Evolutionary conservation across 2,797 vertebrate genomes (phyloP).

Genomic region (Mallotus villosus): DNA sequence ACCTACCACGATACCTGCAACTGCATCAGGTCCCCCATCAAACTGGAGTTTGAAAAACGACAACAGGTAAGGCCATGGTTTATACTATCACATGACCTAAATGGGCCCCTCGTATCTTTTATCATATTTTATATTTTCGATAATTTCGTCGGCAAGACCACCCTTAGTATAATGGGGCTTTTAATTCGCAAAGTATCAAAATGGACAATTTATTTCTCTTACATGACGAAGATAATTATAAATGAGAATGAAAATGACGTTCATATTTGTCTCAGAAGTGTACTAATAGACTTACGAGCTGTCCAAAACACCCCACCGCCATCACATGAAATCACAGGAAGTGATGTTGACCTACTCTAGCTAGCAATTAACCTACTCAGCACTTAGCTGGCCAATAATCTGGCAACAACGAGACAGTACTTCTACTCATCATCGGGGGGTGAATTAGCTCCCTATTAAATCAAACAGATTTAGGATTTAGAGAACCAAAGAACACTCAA

Average conservation of each 20-base stretch:
- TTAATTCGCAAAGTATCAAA: not conserved
- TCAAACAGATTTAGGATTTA: not conserved
- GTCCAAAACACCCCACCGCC: not conserved
- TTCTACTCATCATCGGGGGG: not conserved
- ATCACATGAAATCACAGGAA: slow-evolving; percentile 25
- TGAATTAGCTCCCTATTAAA: not conserved
- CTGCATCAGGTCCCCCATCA: slow-evolving; percentile 98
- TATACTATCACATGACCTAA: not conserved
- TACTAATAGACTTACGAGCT: slow-evolving; percentile 26
- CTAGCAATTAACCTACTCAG: slow-evolving; percentile 28
- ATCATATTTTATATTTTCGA: too few relatives aligned
- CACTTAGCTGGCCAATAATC: not conserved
- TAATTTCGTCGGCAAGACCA: too few relatives aligned
- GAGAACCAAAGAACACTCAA: not conserved
- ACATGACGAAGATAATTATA: not conserved
- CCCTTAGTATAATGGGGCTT: too few relatives aligned
- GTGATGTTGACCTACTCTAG: slow-evolving; percentile 27
- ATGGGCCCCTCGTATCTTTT: too few relatives aligned
- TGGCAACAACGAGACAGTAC: not conserved
- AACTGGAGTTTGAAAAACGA: slow-evolving; percentile 95
- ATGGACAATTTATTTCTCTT: not conserved
- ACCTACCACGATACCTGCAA: slow-evolving; percentile 97
- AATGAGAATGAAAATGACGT: not conserved
- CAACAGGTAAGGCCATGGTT: slow-evolving; percentile 83
- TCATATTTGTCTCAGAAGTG: slow-evolving; percentile 6